phyloP scores from a whole-genome alignment of 2,797 vertebrate species.

The Picus viridis region DNA sequence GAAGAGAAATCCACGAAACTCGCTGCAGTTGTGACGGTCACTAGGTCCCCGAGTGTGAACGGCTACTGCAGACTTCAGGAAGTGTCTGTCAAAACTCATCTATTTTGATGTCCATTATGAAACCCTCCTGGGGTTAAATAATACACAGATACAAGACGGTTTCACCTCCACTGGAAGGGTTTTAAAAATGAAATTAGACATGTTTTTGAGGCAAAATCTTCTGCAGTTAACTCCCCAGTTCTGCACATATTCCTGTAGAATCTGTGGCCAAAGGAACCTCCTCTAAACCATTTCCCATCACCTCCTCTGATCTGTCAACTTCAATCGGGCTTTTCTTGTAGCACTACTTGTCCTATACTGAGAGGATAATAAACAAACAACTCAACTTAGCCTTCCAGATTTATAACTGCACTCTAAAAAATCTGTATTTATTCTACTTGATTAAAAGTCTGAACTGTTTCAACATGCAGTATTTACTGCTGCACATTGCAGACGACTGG shows the following conservation, averaged over 20 bases:
- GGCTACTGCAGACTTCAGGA: slow-evolving; percentile 69
- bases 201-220: slow-evolving; percentile 82
- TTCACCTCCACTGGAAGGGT: slow-evolving; percentile 79
- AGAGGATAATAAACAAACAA: slow-evolving; percentile 72
- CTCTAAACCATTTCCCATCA: slow-evolving; percentile 78
- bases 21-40: slow-evolving; percentile 13
- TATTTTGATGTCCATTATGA: slow-evolving; percentile 73
- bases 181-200: slow-evolving; percentile 84
- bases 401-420: slow-evolving; percentile 15
- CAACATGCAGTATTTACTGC: neutral
- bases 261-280: slow-evolving; percentile 76
- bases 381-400: slow-evolving; percentile 32
- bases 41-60: slow-evolving; percentile 30
- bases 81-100: slow-evolving; percentile 80
- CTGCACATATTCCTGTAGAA: slow-evolving; percentile 66
- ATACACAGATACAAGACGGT: slow-evolving; percentile 76
- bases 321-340: slow-evolving; percentile 68
- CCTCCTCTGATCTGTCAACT: slow-evolving; percentile 78
- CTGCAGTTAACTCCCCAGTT: slow-evolving; percentile 69
- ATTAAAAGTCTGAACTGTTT: neutral
- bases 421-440: neutral
- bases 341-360: slow-evolving; percentile 56
- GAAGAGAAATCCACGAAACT: neutral
- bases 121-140: slow-evolving; percentile 77
- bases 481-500: neutral